phyloP scores from a whole-genome alignment of 92 coral and sea anemone genomes.

The Desmophyllum pertusum region DNA sequence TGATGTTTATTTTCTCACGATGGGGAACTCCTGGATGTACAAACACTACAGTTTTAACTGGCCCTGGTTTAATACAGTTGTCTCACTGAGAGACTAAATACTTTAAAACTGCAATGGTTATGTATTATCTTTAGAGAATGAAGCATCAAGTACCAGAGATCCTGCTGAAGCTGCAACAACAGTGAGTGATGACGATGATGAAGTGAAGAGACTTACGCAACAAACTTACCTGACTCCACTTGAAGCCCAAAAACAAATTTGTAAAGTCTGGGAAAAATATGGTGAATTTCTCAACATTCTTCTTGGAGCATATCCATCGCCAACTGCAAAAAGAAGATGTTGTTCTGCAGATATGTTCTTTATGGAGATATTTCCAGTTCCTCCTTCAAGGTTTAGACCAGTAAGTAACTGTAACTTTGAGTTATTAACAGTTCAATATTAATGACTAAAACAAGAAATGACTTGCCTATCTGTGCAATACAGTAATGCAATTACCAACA shows the following conservation, averaged over 20 bases:
- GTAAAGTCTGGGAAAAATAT: conserved; percentile 79
- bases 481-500: neutral
- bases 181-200: conserved; percentile 32
- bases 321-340: conserved; percentile 73
- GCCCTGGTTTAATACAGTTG: too few species aligned
- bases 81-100: neutral
- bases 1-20: too few species aligned
- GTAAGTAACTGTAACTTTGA: conserved; percentile 51
- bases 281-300: conserved; percentile 73
- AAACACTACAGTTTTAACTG: too few species aligned
- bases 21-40: too few species aligned
- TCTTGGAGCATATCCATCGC: conserved; percentile 87
- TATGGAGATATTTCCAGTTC: conserved; percentile 87
- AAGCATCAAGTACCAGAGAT: neutral
- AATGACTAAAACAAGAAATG: neutral
- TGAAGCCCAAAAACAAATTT: conserved; percentile 83
- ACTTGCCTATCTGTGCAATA: too few species aligned
- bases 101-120: too few species aligned
- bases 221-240: conserved; percentile 79
- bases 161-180: neutral
- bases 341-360: conserved; percentile 89
- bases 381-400: conserved; percentile 98
- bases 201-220: conserved; percentile 63
- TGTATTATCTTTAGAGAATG: neutral
- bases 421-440: neutral